Conservation (phyloP, 2,797 vertebrate genomes). For the Margarornis squamiger region DNA sequence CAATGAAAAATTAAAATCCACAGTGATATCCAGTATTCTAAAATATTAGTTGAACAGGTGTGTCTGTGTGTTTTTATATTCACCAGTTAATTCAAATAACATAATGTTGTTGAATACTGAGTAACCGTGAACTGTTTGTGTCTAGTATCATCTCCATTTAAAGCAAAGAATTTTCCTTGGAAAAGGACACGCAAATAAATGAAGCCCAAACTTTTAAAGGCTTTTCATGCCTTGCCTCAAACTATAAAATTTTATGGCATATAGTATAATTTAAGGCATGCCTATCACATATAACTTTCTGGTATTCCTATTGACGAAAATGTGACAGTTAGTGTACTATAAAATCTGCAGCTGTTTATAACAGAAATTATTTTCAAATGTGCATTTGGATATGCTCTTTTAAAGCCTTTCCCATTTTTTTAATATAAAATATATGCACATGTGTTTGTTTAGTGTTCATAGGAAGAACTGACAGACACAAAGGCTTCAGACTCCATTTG, state of each 20-base stretch:
- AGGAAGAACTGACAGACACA: background rate
- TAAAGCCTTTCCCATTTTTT: background rate
- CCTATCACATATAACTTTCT: background rate
- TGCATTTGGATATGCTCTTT: background rate
- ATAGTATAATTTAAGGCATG: background rate
- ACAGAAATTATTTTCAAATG: background rate
- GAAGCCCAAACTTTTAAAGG: background rate
- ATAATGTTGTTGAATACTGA: background rate
- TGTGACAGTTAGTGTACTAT: background rate
- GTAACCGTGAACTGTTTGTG: background rate
- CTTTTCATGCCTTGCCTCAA: background rate
- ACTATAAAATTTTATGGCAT: constrained; percentile 16
- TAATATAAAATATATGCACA: background rate
- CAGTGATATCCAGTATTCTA: background rate
- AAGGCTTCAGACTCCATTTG: background rate
- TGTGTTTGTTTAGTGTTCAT: background rate
- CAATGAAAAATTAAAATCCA: constrained; percentile 22
- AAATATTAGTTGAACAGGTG: background rate
- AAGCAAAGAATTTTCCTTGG: background rate
- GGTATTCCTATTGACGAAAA: background rate
- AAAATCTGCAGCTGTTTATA: constrained; percentile 40
- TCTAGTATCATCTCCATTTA: background rate
- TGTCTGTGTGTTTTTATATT: background rate
- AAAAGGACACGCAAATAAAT: background rate
- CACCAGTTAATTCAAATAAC: background rate